These are phyloP conservation scores for Agrotis puta DNA, from an alignment of 2,888 invertebrate genomes.

Conservation along the genomic window DNA sequence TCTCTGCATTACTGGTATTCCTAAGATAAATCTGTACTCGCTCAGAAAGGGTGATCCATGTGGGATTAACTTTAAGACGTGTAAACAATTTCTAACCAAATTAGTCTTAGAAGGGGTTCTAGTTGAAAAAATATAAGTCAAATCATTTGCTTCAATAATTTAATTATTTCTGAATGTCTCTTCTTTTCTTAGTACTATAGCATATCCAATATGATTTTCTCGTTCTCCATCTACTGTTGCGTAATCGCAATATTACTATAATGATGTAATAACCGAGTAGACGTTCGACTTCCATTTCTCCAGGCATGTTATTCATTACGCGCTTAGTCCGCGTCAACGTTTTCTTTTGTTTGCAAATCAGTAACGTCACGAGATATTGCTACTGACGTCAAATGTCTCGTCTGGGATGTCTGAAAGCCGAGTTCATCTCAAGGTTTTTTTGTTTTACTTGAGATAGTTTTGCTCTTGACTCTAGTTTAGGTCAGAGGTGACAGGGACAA, in stretches of 20 bases:
- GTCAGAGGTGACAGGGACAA: too few species aligned
- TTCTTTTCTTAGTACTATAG: background rate
- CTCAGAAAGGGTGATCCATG: background rate
- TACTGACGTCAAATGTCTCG: conserved; percentile 8
- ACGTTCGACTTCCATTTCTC: conserved; percentile 16
- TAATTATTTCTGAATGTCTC: background rate
- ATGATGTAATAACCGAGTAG: conserved; percentile 5
- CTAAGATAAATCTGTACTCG: conserved; percentile 8
- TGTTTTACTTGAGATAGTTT: too few species aligned
- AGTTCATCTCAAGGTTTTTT: too few species aligned
- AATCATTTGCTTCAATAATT: too few species aligned
- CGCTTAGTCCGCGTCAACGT: background rate
- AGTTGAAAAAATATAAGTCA: background rate
- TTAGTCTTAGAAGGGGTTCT: background rate
- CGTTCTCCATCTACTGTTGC: background rate
- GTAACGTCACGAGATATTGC: conserved; percentile 13
- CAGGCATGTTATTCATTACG: conserved; percentile 27
- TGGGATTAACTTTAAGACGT: background rate
- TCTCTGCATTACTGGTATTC: conserved; percentile 34
- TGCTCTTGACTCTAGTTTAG: too few species aligned
- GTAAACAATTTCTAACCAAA: background rate
- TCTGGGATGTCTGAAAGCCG: conserved; percentile 8
- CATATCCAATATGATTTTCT: conserved; percentile 1
- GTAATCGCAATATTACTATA: conserved; percentile 12
- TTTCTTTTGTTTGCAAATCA: conserved; percentile 39